These are phyloP conservation scores for Guaruba guarouba DNA, from an alignment of 2,113 vertebrate species.

Conservation along the genomic window DNA sequence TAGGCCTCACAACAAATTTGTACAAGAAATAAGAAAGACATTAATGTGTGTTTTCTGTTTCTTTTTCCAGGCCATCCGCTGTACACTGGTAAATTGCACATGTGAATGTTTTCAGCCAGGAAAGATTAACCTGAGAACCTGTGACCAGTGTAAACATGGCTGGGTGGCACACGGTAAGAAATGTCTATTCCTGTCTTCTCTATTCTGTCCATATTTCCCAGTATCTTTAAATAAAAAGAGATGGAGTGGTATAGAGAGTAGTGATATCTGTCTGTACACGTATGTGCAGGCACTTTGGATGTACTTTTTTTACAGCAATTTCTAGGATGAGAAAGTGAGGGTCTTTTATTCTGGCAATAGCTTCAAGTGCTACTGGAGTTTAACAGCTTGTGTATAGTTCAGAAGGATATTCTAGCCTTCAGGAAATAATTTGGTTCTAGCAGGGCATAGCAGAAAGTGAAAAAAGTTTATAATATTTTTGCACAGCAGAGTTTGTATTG, in stretches of 20 bases:
- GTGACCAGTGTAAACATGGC: constrained; percentile 99
- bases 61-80: constrained; percentile 91
- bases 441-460: not conserved
- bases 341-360: not conserved
- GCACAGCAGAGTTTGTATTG: not conserved
- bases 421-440: not conserved
- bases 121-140: constrained; percentile 98
- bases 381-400: not conserved
- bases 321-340: not conserved
- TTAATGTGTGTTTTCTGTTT: constrained; percentile 49
- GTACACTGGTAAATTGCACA: constrained; percentile 98
- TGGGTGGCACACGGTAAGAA: constrained; percentile 97
- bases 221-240: not conserved
- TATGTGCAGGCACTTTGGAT: fast-evolving
- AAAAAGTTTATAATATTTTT: constrained; percentile 2
- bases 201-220: not conserved
- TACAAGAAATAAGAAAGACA: not conserved
- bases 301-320: not conserved
- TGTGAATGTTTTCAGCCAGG: constrained; percentile 98
- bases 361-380: not conserved
- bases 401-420: not conserved
- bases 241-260: not conserved
- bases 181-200: not conserved
- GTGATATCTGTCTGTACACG: not conserved
- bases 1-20: not conserved